Evolutionary conservation across 2,113 vertebrate species (phyloP).

Genomic region (Equus przewalskii): DNA sequence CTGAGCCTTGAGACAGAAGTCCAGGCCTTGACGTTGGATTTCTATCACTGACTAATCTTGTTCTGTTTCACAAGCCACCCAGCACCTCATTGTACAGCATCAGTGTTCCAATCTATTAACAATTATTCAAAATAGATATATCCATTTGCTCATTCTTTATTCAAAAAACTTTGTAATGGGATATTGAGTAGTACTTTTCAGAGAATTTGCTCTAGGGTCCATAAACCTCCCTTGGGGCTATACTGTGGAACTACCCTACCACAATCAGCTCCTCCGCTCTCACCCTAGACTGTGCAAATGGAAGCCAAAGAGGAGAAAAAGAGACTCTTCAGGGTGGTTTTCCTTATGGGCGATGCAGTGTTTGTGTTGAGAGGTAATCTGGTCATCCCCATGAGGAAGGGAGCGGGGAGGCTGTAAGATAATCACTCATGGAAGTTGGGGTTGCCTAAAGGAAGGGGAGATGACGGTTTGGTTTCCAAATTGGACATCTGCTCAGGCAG

Average conservation of each 20-base stretch:
- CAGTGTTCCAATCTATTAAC: neutral
- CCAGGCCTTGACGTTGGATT: neutral
- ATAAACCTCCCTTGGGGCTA: neutral
- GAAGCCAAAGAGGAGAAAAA: neutral
- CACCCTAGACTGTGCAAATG: neutral
- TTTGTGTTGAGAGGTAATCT: neutral
- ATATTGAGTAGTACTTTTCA: neutral
- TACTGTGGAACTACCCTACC: neutral
- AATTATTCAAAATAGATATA: neutral
- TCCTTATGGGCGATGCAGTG: neutral
- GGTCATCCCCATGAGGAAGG: rapidly evolving
- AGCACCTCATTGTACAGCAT: neutral
- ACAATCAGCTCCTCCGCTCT: neutral
- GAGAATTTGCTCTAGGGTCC: neutral
- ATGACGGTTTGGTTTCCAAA: neutral
- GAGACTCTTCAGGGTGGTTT: neutral
- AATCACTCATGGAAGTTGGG: neutral
- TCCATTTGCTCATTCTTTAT: neutral
- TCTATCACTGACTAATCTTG: neutral
- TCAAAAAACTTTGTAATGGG: neutral
- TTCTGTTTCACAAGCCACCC: neutral
- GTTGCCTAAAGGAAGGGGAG: neutral
- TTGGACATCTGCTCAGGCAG: neutral
- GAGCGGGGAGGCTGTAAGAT: rapidly evolving
- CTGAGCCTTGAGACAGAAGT: neutral